phyloP scores from a whole-genome alignment of 2,113 vertebrate genomes.

The Pitta sordida region DNA sequence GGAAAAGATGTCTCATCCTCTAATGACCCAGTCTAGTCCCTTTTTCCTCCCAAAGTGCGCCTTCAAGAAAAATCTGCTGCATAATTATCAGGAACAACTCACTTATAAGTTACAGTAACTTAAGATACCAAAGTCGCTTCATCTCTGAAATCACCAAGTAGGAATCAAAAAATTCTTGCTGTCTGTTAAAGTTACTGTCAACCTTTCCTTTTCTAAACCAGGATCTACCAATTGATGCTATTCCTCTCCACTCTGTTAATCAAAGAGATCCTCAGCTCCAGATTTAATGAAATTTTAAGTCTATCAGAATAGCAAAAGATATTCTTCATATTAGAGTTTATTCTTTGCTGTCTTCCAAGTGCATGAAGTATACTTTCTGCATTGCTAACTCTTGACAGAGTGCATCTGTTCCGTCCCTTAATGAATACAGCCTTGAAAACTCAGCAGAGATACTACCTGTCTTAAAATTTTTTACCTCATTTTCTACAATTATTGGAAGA shows the following conservation, averaged over 20 bases:
- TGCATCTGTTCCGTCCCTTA: neutral
- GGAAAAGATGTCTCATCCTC: neutral
- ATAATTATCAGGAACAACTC: neutral
- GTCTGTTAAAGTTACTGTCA: neutral
- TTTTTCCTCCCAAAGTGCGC: neutral
- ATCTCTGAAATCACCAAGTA: neutral
- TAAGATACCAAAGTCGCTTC: neutral
- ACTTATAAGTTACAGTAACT: neutral
- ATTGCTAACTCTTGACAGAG: neutral
- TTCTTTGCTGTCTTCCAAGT: neutral
- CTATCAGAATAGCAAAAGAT: neutral
- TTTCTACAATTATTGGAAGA: neutral
- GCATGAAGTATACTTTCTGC: neutral
- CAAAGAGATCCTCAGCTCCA: neutral
- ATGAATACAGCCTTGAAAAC: neutral
- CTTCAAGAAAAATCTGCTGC: neutral
- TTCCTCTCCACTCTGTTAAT: neutral
- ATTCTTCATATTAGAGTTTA: neutral
- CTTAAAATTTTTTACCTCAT: neutral
- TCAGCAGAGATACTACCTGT: neutral
- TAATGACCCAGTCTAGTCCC: neutral
- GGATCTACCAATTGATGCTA: neutral
- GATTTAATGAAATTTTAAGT: neutral
- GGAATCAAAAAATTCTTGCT: neutral
- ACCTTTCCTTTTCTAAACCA: neutral